Evolutionary conservation across 1,140 invertebrate species (phyloP).

Genomic region (Drosophila sp.): DNA sequence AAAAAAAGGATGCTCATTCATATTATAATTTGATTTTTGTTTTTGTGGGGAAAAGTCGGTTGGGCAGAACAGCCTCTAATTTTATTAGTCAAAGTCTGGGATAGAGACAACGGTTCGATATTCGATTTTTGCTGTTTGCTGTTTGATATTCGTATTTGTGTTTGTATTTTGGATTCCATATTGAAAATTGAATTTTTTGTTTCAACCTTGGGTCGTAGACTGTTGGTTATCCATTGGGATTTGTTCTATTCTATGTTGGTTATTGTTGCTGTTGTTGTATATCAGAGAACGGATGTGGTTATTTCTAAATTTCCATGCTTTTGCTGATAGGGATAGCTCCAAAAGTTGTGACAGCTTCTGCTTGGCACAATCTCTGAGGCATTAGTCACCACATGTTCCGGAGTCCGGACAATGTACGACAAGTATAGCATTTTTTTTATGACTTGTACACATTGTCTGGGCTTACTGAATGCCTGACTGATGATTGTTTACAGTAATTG

Average conservation of each 20-base stretch:
- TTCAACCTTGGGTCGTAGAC: conserved; percentile 5
- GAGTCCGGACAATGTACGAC: conserved; percentile 13
- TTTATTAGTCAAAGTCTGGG: conserved; percentile 31
- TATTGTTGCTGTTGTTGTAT: background rate
- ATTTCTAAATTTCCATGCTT: conserved; percentile 4
- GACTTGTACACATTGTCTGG: conserved; percentile 60
- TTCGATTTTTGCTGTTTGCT: background rate
- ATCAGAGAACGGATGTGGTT: conserved; percentile 16
- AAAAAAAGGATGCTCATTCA: conserved; percentile 40
- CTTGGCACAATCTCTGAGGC: conserved; percentile 18
- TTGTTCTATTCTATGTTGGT: background rate
- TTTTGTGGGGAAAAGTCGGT: conserved; percentile 53
- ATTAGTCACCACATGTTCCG: conserved; percentile 41
- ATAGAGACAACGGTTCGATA: conserved; percentile 13
- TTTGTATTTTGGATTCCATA: conserved; percentile 29
- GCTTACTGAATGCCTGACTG: conserved; percentile 55
- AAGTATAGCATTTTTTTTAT: conserved; percentile 36
- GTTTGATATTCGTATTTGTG: background rate
- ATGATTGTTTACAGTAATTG: conserved; percentile 80
- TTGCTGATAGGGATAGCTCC: conserved; percentile 12
- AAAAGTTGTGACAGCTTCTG: conserved; percentile 13
- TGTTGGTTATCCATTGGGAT: conserved; percentile 8
- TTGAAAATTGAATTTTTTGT: conserved; percentile 45
- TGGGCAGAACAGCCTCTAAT: conserved; percentile 37
- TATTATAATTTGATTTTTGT: conserved; percentile 70